These are phyloP conservation scores for Notolepis coatsorum DNA, from an alignment of 2,797 vertebrate species.

Conservation along the genomic window DNA sequence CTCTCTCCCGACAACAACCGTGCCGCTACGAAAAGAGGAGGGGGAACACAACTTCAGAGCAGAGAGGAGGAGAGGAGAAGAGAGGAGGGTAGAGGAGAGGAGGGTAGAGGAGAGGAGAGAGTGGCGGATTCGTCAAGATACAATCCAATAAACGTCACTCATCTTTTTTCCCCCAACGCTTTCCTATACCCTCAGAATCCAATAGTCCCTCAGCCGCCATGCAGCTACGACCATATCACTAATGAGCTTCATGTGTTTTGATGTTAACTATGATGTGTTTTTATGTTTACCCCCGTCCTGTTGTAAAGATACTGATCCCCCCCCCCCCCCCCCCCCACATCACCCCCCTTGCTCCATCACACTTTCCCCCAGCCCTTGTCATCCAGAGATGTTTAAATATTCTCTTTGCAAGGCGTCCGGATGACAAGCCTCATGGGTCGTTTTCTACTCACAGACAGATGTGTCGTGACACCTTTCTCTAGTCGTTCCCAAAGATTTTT, in stretches of 20 bases:
- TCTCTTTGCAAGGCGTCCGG: too few relatives aligned
- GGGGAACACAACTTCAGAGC: conserved; percentile 63
- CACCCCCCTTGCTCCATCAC: too few relatives aligned
- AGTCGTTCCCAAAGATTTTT: too few relatives aligned
- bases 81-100: conserved; percentile 8
- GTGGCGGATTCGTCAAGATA: conserved; percentile 58
- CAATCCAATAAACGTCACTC: conserved; percentile 76
- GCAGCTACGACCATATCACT: conserved; percentile 33
- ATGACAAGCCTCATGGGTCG: too few relatives aligned
- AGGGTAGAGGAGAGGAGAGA: not conserved
- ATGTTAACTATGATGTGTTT: not conserved
- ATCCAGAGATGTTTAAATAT: too few relatives aligned
- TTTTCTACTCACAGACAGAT: too few relatives aligned
- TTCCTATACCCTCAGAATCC: conserved; percentile 30
- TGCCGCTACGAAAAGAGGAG: conserved; percentile 64
- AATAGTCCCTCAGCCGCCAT: conserved; percentile 31
- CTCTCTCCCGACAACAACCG: conserved; percentile 54
- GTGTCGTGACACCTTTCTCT: too few relatives aligned
- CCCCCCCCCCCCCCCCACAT: too few relatives aligned
- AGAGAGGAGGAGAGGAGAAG: conserved; percentile 47
- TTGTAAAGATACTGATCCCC: conserved; percentile 14
- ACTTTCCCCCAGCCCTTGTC: too few relatives aligned
- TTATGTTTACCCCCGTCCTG: conserved; percentile 9
- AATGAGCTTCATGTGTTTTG: conserved; percentile 38
- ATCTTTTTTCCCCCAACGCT: conserved; percentile 31